Percentiles rank a stretch among this genome's conserved stretches.
These are phyloP conservation scores for Gryllus bimaculatus DNA, from an alignment of 1,140 invertebrate genomes.

Conservation along the genomic window DNA sequence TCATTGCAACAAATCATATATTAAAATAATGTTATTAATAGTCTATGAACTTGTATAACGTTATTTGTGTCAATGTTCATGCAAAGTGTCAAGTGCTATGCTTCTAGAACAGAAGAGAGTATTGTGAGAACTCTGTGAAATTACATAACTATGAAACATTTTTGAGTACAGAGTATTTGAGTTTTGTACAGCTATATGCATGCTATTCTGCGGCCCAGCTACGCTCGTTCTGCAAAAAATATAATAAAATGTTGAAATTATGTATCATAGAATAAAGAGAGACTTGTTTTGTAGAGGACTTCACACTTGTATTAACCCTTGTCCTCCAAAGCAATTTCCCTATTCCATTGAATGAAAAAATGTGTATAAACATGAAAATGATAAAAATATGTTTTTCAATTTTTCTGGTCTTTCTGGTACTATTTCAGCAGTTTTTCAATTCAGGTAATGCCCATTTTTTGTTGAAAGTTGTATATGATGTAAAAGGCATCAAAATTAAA, in stretches of 20 bases:
- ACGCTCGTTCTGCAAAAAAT: slow-evolving; percentile 4
- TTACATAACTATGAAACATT: neutral
- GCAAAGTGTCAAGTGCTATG: neutral
- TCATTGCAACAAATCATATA: neutral
- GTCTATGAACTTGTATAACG: neutral
- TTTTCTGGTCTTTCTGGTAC: too few species aligned
- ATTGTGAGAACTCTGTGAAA: neutral
- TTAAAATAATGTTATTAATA: neutral
- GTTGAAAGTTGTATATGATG: too few species aligned
- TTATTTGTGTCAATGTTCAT: neutral
- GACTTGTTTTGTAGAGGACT: slow-evolving; percentile 1
- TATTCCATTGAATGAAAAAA: neutral
- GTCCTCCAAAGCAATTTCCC: neutral
- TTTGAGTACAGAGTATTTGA: neutral
- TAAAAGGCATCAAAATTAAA: too few species aligned
- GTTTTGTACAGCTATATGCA: neutral
- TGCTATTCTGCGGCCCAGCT: neutral
- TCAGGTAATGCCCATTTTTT: too few species aligned
- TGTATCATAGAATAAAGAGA: slow-evolving; percentile 5
- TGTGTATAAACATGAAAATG: too few species aligned
- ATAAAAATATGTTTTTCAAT: too few species aligned
- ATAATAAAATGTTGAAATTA: neutral
- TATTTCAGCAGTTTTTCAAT: too few species aligned
- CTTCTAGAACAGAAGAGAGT: neutral
- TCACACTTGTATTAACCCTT: neutral